Conservation (phyloP, 2,797 vertebrate genomes). For the Cyprinodon diabolis region DNA sequence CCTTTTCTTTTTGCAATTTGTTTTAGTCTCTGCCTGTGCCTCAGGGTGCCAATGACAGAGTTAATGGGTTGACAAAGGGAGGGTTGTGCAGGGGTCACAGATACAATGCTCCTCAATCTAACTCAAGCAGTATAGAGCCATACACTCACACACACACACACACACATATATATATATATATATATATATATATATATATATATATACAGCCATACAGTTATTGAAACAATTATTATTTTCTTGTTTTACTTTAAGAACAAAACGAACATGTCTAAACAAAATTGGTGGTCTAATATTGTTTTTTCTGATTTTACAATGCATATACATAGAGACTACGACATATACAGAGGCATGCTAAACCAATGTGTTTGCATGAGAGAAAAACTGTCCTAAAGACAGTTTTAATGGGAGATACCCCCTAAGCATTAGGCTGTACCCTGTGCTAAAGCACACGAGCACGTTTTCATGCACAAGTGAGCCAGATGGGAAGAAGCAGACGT, state of each 20-base stretch:
- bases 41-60: conserved; percentile 70
- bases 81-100: conserved; percentile 44
- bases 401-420: conserved; percentile 36
- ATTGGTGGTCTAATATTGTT: too few relatives aligned
- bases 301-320: too few relatives aligned
- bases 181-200: not conserved
- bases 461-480: conserved; percentile 39
- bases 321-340: too few relatives aligned
- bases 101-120: conserved; percentile 66
- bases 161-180: conserved; percentile 24
- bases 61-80: conserved; percentile 65
- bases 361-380: conserved; percentile 9
- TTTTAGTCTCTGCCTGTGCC: conserved; percentile 62
- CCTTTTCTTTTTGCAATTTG: conserved; percentile 51
- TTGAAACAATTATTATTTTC: too few relatives aligned
- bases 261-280: too few relatives aligned
- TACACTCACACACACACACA: conserved; percentile 23
- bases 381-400: conserved; percentile 36
- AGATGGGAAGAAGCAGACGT: conserved; percentile 59
- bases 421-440: conserved; percentile 23
- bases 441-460: not conserved
- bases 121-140: conserved; percentile 46
- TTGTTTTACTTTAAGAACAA: too few relatives aligned
- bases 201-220: too few relatives aligned
- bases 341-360: not conserved